Percentiles rank a stretch among this genome's conserved stretches.
These are phyloP conservation scores for Stichopus chloronotus DNA, from an alignment of 35 echinoderm and acorn worm species.

Conservation along the genomic window DNA sequence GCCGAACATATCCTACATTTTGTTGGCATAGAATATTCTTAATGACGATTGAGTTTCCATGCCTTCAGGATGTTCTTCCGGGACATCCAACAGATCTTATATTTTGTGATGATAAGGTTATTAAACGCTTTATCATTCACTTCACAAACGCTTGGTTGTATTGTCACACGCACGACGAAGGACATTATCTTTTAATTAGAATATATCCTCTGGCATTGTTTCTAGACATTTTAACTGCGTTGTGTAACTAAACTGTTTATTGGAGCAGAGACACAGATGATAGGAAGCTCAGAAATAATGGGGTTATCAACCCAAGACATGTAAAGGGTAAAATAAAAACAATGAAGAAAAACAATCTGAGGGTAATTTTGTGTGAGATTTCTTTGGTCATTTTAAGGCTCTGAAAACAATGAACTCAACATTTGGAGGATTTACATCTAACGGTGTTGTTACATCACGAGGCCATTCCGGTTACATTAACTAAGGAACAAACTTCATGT, in stretches of 20 bases:
- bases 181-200: constrained; percentile 1
- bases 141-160: neutral
- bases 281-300: neutral
- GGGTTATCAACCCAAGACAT: neutral
- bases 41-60: neutral
- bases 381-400: too few species aligned
- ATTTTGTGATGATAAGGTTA: neutral
- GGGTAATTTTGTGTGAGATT: too few species aligned
- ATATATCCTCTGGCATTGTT: neutral
- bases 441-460: too few species aligned
- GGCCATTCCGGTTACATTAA: too few species aligned
- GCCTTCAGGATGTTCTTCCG: neutral
- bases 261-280: neutral
- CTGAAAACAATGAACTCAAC: too few species aligned
- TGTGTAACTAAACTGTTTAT: neutral
- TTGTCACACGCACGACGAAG: neutral
- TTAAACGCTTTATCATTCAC: neutral
- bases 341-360: too few species aligned
- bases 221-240: neutral
- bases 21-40: neutral
- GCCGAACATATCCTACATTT: neutral
- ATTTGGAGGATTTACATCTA: too few species aligned
- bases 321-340: too few species aligned
- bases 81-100: neutral
- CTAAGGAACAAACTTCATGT: too few species aligned